Percentiles rank a stretch among this genome's conserved stretches.
These are phyloP conservation scores for Tiliqua scincoides DNA, from an alignment of 2,113 vertebrate genomes.

Conservation along the genomic window DNA sequence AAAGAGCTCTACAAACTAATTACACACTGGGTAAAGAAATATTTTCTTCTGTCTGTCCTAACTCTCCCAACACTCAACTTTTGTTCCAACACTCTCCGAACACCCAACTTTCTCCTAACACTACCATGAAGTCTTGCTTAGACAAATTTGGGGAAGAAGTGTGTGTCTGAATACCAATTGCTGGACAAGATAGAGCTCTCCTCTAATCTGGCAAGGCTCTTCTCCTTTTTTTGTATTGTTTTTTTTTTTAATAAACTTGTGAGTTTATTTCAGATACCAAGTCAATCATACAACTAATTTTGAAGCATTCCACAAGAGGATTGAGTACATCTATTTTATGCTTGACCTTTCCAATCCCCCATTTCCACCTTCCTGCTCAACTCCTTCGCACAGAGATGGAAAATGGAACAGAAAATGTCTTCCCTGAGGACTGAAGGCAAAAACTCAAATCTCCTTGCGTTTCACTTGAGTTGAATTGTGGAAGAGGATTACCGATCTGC, in stretches of 20 bases:
- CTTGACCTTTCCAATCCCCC: conserved; percentile 46
- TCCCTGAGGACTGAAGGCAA: conserved; percentile 35
- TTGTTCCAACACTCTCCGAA: no score
- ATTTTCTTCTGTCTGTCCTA: no score
- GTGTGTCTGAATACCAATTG: no score
- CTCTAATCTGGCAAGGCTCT: neutral
- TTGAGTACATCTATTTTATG: conserved; percentile 12
- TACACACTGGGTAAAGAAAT: no score
- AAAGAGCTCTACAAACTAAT: no score
- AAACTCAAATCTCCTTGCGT: conserved; percentile 29
- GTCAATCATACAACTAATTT: conserved; percentile 33
- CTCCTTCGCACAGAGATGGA: conserved; percentile 22
- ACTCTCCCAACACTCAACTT: no score
- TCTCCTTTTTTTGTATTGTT: neutral
- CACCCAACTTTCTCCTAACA: no score
- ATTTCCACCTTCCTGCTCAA: conserved; percentile 25
- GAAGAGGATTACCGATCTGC: conserved; percentile 47
- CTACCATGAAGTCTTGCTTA: no score
- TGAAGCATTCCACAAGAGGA: conserved; percentile 26
- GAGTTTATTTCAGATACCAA: conserved; percentile 35
- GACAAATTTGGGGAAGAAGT: no score
- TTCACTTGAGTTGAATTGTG: conserved; percentile 25
- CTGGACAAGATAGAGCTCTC: neutral
- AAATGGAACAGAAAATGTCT: conserved; percentile 20
- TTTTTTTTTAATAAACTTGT: neutral